Evolutionary conservation across 2,888 invertebrate genomes (phyloP).

Genomic region (Lordiphosa fenestrarum): DNA sequence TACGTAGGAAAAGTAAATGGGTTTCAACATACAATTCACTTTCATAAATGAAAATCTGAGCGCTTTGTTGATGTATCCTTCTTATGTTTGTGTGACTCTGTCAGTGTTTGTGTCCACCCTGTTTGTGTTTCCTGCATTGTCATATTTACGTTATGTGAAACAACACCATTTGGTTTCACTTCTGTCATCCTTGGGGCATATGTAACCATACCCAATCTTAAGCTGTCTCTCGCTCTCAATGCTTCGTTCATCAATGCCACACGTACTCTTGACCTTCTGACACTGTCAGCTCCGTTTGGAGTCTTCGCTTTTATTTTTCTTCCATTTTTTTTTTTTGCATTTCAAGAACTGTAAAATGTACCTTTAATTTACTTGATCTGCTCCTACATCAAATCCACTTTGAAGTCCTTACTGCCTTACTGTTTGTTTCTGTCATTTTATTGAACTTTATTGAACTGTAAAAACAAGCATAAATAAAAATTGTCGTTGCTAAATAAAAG

Average conservation of each 20-base stretch:
- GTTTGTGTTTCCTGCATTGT: neutral
- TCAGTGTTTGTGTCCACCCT: neutral
- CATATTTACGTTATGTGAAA: neutral
- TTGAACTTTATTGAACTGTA: slow-evolving; percentile 68
- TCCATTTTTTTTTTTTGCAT: slow-evolving; percentile 18
- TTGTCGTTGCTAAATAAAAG: slow-evolving; percentile 14
- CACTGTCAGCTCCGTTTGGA: slow-evolving; percentile 19
- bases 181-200: too few relatives aligned
- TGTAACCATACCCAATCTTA: too few relatives aligned
- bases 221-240: too few relatives aligned
- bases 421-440: slow-evolving; percentile 40
- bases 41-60: too few relatives aligned
- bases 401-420: slow-evolving; percentile 40
- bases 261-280: slow-evolving; percentile 23
- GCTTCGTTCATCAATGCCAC: neutral
- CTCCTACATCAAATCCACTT: slow-evolving; percentile 32
- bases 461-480: slow-evolving; percentile 44
- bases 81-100: neutral
- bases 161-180: too few relatives aligned
- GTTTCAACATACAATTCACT: too few relatives aligned
- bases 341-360: slow-evolving; percentile 21
- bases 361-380: slow-evolving; percentile 53
- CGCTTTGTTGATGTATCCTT: too few relatives aligned
- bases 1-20: too few relatives aligned
- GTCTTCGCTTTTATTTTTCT: neutral